Percentiles rank a stretch among this genome's conserved stretches.
These are phyloP conservation scores for Oenanthe melanoleuca DNA, from an alignment of 2,113 vertebrate species.

Conservation along the genomic window DNA sequence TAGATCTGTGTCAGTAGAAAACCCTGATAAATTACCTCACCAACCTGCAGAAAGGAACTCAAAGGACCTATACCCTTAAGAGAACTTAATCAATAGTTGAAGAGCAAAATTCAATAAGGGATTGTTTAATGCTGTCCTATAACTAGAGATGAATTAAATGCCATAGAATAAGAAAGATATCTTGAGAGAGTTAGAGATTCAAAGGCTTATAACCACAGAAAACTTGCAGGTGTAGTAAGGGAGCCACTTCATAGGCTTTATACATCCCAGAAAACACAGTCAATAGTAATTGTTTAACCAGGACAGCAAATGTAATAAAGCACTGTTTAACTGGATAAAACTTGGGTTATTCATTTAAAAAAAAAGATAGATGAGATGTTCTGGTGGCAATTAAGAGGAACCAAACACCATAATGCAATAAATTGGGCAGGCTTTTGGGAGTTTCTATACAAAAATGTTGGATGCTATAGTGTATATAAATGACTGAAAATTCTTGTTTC, in stretches of 20 bases:
- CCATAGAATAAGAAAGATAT: background rate
- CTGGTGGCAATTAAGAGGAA: background rate
- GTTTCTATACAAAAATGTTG: background rate
- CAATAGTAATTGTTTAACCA: background rate
- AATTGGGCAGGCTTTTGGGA: background rate
- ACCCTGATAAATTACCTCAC: background rate
- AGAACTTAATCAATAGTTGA: background rate
- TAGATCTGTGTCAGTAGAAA: background rate
- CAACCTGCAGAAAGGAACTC: background rate
- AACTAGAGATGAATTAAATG: background rate
- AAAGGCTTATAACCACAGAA: background rate
- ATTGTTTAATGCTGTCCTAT: background rate
- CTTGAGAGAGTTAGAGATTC: background rate
- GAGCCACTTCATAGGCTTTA: background rate
- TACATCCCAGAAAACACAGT: background rate
- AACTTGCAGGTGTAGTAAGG: background rate
- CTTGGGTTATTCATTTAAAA: background rate
- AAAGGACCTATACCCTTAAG: background rate
- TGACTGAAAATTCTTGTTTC: background rate
- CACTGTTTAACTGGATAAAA: background rate
- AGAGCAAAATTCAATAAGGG: background rate
- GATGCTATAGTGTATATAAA: background rate
- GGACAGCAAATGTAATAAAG: background rate
- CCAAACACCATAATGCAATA: background rate
- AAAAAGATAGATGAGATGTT: background rate